These are phyloP conservation scores for Archips crataeganus DNA, from an alignment of 2,888 invertebrate genomes.

Conservation along the genomic window DNA sequence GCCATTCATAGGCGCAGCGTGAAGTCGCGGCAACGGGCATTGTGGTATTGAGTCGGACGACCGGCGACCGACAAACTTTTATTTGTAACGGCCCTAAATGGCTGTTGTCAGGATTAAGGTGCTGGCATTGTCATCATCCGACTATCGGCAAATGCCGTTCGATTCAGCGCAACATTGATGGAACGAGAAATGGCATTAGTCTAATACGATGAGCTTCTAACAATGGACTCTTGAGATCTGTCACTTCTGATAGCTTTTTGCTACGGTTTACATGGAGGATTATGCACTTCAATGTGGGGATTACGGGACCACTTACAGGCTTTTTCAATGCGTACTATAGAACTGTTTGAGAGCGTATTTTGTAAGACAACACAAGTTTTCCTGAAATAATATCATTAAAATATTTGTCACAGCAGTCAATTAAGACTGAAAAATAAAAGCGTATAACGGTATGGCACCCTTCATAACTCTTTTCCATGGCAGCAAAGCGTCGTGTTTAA, in stretches of 20 bases:
- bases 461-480: constrained; percentile 84
- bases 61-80: constrained; percentile 76
- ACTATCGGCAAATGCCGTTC: constrained; percentile 34
- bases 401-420: constrained; percentile 77
- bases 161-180: constrained; percentile 49
- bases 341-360: constrained; percentile 1
- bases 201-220: constrained; percentile 52
- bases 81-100: constrained; percentile 83
- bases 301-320: constrained; percentile 56
- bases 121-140: constrained; percentile 72
- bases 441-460: constrained; percentile 62
- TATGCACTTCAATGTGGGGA: constrained; percentile 67
- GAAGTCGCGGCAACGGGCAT: constrained; percentile 81
- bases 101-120: constrained; percentile 83
- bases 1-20: constrained; percentile 83
- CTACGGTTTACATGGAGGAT: constrained; percentile 70
- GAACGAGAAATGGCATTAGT: constrained; percentile 61
- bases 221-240: constrained; percentile 75
- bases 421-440: constrained; percentile 66
- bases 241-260: constrained; percentile 77
- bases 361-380: constrained; percentile 34
- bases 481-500: constrained; percentile 72
- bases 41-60: constrained; percentile 65
- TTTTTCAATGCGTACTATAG: constrained; percentile 14
- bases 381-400: constrained; percentile 71